These are phyloP conservation scores for Peromyscus attwateri DNA, from an alignment of 2,797 vertebrate genomes.

Conservation along the genomic window DNA sequence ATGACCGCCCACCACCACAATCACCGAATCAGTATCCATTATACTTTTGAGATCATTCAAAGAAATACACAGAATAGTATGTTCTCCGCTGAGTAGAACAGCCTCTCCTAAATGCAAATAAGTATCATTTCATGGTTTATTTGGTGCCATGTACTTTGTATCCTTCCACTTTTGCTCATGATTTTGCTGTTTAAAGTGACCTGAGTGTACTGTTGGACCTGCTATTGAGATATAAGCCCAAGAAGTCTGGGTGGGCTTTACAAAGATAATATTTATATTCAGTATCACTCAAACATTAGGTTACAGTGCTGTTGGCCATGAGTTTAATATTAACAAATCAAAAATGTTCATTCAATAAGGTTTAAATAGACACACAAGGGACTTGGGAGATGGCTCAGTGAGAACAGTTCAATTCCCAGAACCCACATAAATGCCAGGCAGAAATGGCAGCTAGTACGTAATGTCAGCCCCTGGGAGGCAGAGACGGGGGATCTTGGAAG, in stretches of 20 bases:
- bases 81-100: neutral
- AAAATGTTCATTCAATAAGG: neutral
- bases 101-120: neutral
- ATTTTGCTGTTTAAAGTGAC: neutral
- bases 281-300: neutral
- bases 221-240: neutral
- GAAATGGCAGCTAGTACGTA: neutral
- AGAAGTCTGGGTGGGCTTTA: neutral
- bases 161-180: neutral
- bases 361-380: conserved; percentile 36
- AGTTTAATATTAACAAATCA: conserved; percentile 12
- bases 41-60: neutral
- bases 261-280: neutral
- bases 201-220: neutral
- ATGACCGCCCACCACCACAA: neutral
- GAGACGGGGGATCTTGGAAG: neutral
- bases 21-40: neutral
- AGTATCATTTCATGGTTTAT: neutral
- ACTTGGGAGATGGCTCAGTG: neutral
- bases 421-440: neutral
- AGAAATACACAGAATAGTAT: neutral
- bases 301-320: neutral
- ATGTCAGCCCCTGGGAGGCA: neutral
- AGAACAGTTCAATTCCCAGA: neutral
- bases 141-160: neutral